phyloP scores from a whole-genome alignment of 2,797 vertebrate species.

The Cuniculus paca region DNA sequence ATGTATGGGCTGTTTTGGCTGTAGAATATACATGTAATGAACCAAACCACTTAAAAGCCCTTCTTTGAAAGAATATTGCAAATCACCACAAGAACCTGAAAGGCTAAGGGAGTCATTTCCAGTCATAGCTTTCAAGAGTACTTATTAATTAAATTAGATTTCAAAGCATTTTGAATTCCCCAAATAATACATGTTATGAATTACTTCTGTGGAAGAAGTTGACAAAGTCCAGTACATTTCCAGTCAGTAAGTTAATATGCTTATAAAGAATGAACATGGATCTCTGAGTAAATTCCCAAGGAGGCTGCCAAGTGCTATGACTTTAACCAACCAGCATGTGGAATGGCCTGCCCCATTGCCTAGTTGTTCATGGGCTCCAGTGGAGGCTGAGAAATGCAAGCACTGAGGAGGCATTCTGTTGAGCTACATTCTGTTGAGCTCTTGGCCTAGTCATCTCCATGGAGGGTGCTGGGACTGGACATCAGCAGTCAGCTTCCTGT shows the following conservation, averaged over 20 bases:
- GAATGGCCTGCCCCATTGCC: neutral
- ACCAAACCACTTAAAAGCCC: conserved; percentile 55
- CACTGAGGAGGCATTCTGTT: neutral
- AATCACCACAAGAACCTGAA: conserved; percentile 49
- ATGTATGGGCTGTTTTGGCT: neutral
- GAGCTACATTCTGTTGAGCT: neutral
- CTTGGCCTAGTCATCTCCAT: neutral
- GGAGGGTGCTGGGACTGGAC: neutral
- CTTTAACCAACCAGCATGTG: neutral
- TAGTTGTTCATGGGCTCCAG: neutral
- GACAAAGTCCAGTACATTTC: conserved; percentile 41
- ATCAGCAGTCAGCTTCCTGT: neutral
- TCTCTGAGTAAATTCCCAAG: neutral
- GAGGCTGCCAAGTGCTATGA: neutral
- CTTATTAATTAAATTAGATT: conserved; percentile 69
- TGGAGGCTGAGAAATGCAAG: neutral
- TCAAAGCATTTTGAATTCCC: conserved; percentile 49
- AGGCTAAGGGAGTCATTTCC: conserved; percentile 63
- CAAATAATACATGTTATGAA: conserved; percentile 60
- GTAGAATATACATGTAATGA: conserved; percentile 46
- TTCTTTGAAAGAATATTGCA: conserved; percentile 66
- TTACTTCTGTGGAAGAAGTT: conserved; percentile 48
- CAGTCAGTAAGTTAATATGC: conserved; percentile 49
- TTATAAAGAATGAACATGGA: neutral
- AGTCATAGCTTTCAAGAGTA: conserved; percentile 68